Evolutionary conservation across 2,797 vertebrate genomes (phyloP).

Genomic region (Anabacerthia variegaticeps): DNA sequence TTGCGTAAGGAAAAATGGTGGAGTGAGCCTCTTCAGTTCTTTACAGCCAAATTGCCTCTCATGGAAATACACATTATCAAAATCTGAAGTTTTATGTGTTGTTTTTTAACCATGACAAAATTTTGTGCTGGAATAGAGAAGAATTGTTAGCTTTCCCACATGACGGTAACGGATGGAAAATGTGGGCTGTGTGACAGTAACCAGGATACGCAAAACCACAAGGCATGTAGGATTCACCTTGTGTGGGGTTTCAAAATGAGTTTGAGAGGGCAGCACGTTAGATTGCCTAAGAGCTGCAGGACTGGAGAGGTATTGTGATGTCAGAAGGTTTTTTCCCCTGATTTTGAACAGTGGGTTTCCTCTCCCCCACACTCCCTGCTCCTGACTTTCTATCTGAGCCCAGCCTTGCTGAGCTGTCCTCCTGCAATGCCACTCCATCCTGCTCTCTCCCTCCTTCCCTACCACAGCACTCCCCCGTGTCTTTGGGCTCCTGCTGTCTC

Average conservation of each 20-base stretch:
- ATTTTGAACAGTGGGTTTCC: not conserved
- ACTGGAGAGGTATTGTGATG: not conserved
- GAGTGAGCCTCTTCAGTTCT: not conserved
- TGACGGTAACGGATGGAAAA: not conserved
- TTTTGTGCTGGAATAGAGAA: not conserved
- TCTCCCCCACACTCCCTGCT: rapidly evolving
- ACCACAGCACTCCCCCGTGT: not conserved
- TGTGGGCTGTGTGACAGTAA: not conserved
- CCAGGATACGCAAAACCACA: rapidly evolving
- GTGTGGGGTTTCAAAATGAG: not conserved
- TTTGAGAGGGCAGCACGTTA: not conserved
- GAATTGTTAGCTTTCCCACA: not conserved
- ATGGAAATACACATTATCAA: not conserved
- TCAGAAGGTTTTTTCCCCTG: rapidly evolving
- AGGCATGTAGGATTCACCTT: not conserved
- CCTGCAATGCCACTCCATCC: not conserved
- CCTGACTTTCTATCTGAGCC: not conserved
- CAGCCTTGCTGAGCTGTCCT: not conserved
- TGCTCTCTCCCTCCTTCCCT: not conserved
- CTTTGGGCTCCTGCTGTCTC: not conserved
- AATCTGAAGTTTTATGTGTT: not conserved
- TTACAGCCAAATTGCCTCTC: not conserved
- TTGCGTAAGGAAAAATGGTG: not conserved
- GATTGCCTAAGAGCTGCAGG: not conserved
- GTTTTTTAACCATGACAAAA: not conserved